These are phyloP conservation scores for Ptilorrhoa leucosticta DNA, from an alignment of 2,113 vertebrate genomes.

Conservation along the genomic window DNA sequence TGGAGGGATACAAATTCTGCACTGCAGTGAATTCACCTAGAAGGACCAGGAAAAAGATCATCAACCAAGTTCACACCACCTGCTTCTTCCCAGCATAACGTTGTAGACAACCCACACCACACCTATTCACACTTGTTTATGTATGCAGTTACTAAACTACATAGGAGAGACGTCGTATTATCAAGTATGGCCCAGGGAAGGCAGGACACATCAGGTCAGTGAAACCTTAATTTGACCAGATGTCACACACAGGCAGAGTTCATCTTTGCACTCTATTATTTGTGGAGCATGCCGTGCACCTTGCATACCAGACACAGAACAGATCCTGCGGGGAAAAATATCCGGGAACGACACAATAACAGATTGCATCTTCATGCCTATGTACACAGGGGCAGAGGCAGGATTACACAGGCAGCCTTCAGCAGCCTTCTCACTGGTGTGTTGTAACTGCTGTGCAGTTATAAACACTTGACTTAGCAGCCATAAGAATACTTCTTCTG, in stretches of 20 bases:
- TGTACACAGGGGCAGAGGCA: neutral
- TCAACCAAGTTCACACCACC: neutral
- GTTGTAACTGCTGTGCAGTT: neutral
- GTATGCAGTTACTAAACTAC: neutral
- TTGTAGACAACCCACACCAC: neutral
- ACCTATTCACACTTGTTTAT: neutral
- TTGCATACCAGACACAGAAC: neutral
- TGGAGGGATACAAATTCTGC: neutral
- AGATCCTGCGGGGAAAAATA: neutral
- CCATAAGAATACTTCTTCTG: neutral
- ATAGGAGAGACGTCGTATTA: neutral
- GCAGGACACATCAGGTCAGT: neutral
- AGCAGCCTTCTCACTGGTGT: neutral
- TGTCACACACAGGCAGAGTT: neutral
- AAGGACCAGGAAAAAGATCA: neutral
- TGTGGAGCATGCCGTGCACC: neutral
- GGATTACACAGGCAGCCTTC: neutral
- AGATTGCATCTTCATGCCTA: constrained; percentile 20
- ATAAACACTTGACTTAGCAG: neutral
- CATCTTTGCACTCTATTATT: neutral
- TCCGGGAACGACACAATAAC: neutral
- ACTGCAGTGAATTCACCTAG: neutral
- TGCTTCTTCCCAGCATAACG: neutral
- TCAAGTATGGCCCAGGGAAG: neutral
- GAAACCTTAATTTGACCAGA: constrained; percentile 7